These are phyloP conservation scores for Achroia grisella DNA, from an alignment of 1,140 invertebrate species.

Conservation along the genomic window DNA sequence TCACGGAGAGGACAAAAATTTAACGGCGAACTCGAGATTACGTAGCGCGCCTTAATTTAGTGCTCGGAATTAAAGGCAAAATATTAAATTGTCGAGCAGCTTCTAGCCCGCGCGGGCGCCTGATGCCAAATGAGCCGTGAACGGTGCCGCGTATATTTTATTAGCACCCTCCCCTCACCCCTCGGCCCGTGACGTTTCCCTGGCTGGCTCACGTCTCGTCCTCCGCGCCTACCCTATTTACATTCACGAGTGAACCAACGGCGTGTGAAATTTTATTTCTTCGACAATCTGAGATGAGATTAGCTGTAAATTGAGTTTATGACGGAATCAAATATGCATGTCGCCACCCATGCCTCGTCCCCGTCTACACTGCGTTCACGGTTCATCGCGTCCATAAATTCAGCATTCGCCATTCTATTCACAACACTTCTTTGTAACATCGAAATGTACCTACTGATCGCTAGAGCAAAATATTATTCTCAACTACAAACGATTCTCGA, in stretches of 20 bases:
- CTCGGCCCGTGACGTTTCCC: constrained; percentile 5
- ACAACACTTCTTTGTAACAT: constrained; percentile 27
- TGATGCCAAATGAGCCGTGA: constrained; percentile 47
- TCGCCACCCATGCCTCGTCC: constrained; percentile 18
- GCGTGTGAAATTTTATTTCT: constrained; percentile 70
- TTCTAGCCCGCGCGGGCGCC: constrained; percentile 22
- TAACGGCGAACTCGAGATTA: constrained; percentile 52
- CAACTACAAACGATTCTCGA: too few species aligned
- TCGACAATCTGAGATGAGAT: constrained; percentile 68
- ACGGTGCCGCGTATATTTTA: constrained; percentile 45
- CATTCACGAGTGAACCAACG: constrained; percentile 52
- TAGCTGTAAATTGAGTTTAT: constrained; percentile 72
- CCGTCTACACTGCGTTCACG: constrained; percentile 26
- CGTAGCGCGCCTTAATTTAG: constrained; percentile 34
- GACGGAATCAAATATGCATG: constrained; percentile 66
- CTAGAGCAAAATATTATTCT: too few species aligned
- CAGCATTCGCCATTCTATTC: constrained; percentile 39
- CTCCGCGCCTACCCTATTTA: constrained; percentile 45
- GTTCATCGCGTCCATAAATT: constrained; percentile 50
- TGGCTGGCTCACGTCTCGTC: constrained; percentile 2
- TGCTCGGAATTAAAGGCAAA: constrained; percentile 35
- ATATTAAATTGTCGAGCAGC: constrained; percentile 41
- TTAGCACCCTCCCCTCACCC: constrained; percentile 22
- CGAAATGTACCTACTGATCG: constrained; percentile 37
- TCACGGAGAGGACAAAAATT: constrained; percentile 53